Base-by-base conservation (phyloP, 2,113 vertebrate genomes). In the Ornithorhynchus anatinus region DNA sequence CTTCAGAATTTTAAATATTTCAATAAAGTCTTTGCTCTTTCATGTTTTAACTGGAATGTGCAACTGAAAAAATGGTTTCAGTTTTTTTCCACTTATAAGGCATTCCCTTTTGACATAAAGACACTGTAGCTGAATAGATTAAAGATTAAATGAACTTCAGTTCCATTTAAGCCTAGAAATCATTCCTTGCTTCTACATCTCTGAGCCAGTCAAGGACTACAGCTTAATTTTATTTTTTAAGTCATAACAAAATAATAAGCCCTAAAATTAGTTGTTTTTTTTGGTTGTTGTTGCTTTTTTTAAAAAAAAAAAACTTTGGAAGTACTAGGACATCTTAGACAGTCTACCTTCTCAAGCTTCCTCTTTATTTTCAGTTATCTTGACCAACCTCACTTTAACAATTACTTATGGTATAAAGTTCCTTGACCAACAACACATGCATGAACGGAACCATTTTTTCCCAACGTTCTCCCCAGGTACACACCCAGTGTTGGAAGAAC, bases 1-100 rank as follows among this genome's bases (percentile, higher is more conserved):
- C 47, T 57, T 58, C 57, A 67, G 73, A 79, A 33, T 64, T 58
- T 48, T 17, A 36, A 72, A 45, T 45, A 59, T 65, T 69, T 60
- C 1, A 75, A 20, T 36, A 47, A 22, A 33, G 15, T 16, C n/a
- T 27, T 62, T 60, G n/a, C n/a, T n/a, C n/a, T n/a, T n/a, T n/a
- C n/a, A n/a, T n/a, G n/a, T n/a, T 57, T 67, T 32, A 33, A 48
- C 8, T 50, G 40, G 80, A 76, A 48, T 17, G 47, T 12, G 48
- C 52, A 25, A 13, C 44, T 54, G 23, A 16, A 71, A 25, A 50
- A 64, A 70, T 0, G 59, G 11, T 45, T 67, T 58, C 19, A 52
- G 42, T 58, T 73, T 31, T 43, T 29, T 37, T 31, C 60, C 27
- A 48, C 59, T 40, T 38, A 32, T 32, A 58, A 39, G 11, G 10